Percentiles rank a stretch among this genome's conserved stretches.
These are phyloP conservation scores for Linyphia triangularis DNA, from an alignment of 2,888 invertebrate genomes.

Conservation along the genomic window DNA sequence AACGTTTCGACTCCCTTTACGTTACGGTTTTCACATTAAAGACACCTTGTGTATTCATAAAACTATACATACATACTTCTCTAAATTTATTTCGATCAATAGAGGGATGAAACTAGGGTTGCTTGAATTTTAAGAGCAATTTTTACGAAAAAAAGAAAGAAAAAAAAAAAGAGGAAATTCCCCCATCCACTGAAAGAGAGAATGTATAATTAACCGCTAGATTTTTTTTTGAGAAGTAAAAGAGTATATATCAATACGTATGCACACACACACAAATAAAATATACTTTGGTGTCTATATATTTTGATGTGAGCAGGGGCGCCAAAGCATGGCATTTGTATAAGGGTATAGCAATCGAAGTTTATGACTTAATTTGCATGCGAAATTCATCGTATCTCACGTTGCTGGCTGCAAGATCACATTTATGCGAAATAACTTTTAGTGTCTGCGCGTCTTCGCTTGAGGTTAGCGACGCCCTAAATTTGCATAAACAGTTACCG, in stretches of 20 bases:
- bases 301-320: conserved; percentile 34
- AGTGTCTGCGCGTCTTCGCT: conserved; percentile 60
- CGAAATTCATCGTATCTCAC: conserved; percentile 51
- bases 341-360: conserved; percentile 59
- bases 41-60: background rate
- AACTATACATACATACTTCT: background rate
- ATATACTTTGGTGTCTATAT: conserved; percentile 35
- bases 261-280: too few relatives aligned
- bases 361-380: conserved; percentile 73
- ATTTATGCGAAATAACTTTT: conserved; percentile 71
- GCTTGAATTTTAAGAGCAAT: conserved; percentile 15
- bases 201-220: conserved; percentile 47
- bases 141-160: conserved; percentile 3
- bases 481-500: conserved; percentile 71
- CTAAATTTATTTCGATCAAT: conserved; percentile 6
- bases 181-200: background rate
- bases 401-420: conserved; percentile 39
- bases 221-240: conserved; percentile 2
- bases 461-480: conserved; percentile 50
- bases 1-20: background rate
- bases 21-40: background rate
- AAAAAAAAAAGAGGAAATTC: background rate
- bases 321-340: conserved; percentile 50
- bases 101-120: background rate
- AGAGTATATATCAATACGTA: conserved; percentile 46